Base-by-base conservation (phyloP, 2,113 vertebrate species). In the Cyphomyrus plagiostoma region DNA sequence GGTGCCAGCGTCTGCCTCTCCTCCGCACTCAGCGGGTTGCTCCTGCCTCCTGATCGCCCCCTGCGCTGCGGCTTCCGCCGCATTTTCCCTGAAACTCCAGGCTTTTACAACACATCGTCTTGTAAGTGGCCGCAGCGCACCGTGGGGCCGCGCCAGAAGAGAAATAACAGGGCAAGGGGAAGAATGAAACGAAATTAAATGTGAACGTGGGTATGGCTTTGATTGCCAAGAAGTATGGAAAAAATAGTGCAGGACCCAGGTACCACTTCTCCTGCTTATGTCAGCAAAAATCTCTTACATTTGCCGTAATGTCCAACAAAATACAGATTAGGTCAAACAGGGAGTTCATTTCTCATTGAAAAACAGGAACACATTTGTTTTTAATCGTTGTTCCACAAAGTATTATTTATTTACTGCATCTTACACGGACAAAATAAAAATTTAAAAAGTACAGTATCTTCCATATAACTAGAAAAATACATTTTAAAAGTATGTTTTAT, bases 101-200 rank as follows among this genome's bases (percentile, higher is more conserved):
- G 9, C n/a, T 74, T 66, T 74, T 30, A 74, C 15, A 74, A 74
- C n/a, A 74, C 66, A 35, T 74, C 3, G 9, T 9, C 66, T 74
- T 35, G 10, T 35, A 74, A 74, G 30, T 30, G n/a, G 56, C 7
- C 56, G 23, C 56, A 62, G 30, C 30, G 26, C 66, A 70, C 9
- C 26, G n/a, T 53, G 30, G 66, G 11, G 26, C 66, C 66, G n/a
- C 26, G n/a, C 21, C 46, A 46, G 82, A 84, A 82, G 52, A 58
- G 85, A 91, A 91, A 90, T 90, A 70, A 88, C 83, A 90, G 89
- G 89, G 91, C 56, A 62, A 62, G 23, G 56, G 23, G 56, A 2
- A 62, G 23, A 62, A 62, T n/a, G 23, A 91, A 91, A 90, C 88
- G 85, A 88, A 91, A 91, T 91, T 88, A 91, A 87, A 84, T 56